Percentiles rank a stretch among this genome's conserved stretches.
Conservation (phyloP, 2,888 invertebrate species). For the Conchocele bisecta region DNA sequence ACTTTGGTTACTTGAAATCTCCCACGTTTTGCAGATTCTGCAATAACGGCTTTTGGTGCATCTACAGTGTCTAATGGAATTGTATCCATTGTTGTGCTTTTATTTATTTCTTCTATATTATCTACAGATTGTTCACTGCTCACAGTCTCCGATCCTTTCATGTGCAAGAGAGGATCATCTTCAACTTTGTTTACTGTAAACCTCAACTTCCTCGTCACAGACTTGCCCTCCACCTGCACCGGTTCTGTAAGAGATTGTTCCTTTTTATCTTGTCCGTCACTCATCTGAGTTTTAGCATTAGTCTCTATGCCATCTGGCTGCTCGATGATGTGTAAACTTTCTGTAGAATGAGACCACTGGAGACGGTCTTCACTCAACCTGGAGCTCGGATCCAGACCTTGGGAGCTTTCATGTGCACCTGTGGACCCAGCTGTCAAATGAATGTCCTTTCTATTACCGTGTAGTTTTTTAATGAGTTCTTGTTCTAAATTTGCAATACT, state of each 20-base stretch:
- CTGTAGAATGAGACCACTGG: slow-evolving; percentile 38
- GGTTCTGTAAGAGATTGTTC: too few relatives aligned
- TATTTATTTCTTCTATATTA: background rate
- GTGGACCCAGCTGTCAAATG: slow-evolving; percentile 29
- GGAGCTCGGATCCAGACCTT: slow-evolving; percentile 26
- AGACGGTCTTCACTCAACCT: slow-evolving; percentile 34
- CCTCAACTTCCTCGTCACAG: slow-evolving; percentile 55
- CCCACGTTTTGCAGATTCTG: slow-evolving; percentile 51
- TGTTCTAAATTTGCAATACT: slow-evolving; percentile 76
- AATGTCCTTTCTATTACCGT: slow-evolving; percentile 63
- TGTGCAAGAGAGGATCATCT: slow-evolving; percentile 68
- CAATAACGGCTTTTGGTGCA: background rate
- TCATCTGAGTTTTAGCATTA: too few relatives aligned
- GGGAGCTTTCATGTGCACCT: slow-evolving; percentile 40
- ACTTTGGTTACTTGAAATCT: slow-evolving; percentile 72
- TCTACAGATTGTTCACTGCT: slow-evolving; percentile 1
- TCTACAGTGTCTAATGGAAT: background rate
- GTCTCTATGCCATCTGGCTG: slow-evolving; percentile 32
- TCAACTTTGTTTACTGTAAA: slow-evolving; percentile 72
- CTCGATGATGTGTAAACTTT: slow-evolving; percentile 33
- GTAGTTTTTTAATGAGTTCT: slow-evolving; percentile 78
- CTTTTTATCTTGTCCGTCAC: background rate
- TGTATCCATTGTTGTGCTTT: background rate
- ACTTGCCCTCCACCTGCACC: too few relatives aligned
- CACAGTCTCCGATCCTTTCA: slow-evolving; percentile 27